Percentiles rank a stretch among this genome's conserved stretches.
These are phyloP conservation scores for Catocala nupta DNA, from an alignment of 2,888 invertebrate species.

Conservation along the genomic window DNA sequence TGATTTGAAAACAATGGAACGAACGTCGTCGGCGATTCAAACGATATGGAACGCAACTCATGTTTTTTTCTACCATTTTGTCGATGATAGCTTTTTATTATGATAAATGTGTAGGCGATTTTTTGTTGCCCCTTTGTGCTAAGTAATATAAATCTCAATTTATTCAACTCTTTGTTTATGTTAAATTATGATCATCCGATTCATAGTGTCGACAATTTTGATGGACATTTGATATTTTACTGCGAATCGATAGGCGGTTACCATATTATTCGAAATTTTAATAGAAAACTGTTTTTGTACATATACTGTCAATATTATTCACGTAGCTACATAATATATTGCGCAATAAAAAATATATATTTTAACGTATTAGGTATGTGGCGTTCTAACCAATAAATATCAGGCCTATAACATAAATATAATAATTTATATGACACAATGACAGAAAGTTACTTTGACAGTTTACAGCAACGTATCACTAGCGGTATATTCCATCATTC, in stretches of 20 bases:
- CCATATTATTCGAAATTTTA: constrained; percentile 21
- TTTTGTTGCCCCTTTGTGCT: constrained; percentile 42
- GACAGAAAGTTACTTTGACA: too few species aligned
- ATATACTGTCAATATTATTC: too few species aligned
- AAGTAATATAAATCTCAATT: constrained; percentile 45
- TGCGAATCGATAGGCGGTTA: constrained; percentile 9
- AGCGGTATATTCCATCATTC: too few species aligned
- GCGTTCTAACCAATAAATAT: too few species aligned
- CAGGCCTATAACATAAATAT: too few species aligned
- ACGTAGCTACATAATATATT: too few species aligned
- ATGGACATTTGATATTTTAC: constrained; percentile 28
- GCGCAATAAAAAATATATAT: too few species aligned
- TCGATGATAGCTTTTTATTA: constrained; percentile 61
- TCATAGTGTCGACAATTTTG: constrained; percentile 28
- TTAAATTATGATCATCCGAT: constrained; percentile 33
- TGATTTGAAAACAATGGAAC: constrained; percentile 81
- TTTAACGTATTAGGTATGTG: too few species aligned
- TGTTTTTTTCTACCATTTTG: constrained; percentile 61
- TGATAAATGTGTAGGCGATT: constrained; percentile 55
- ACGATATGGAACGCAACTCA: constrained; percentile 75
- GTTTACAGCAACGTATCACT: too few species aligned
- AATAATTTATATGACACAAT: too few species aligned
- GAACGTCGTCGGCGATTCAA: constrained; percentile 72
- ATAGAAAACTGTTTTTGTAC: constrained; percentile 8
- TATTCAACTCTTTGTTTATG: constrained; percentile 36